Evolutionary conservation across 2,888 invertebrate species (phyloP).

Genomic region (Nezara viridula): DNA sequence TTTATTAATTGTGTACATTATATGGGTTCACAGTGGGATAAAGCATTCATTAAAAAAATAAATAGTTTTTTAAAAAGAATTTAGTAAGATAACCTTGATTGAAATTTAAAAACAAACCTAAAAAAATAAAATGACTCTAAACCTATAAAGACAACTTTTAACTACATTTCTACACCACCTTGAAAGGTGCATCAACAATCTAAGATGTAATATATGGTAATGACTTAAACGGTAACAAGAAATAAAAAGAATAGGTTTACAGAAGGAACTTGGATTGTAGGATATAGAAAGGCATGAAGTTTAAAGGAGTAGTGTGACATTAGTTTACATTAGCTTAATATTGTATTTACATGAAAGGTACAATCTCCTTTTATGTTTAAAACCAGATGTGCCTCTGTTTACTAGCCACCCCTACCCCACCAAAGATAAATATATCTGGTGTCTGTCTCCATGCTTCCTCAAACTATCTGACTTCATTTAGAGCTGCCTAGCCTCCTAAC

Average conservation of each 20-base stretch:
- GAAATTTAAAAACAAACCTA: not conserved
- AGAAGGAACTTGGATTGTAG: not conserved
- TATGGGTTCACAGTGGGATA: not conserved
- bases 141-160: not conserved
- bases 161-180: not conserved
- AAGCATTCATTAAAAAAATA: not conserved
- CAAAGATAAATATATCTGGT: conserved; percentile 58
- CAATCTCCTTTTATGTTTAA: conserved; percentile 51
- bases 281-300: conserved; percentile 38
- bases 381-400: conserved; percentile 57
- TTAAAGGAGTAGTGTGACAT: conserved; percentile 36
- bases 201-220: conserved; percentile 7
- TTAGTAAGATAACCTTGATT: not conserved
- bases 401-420: conserved; percentile 45
- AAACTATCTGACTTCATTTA: conserved; percentile 53
- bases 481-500: conserved; percentile 1
- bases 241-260: conserved; percentile 4
- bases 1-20: not conserved
- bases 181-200: not conserved
- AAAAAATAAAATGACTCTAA: not conserved
- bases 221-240: not conserved
- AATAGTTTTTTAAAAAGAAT: not conserved
- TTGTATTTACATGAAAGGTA: conserved; percentile 51
- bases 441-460: conserved; percentile 45
- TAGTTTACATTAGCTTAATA: conserved; percentile 45